Conservation (phyloP, 2,888 invertebrate genomes). For the Caenorhabditis sp. region DNA sequence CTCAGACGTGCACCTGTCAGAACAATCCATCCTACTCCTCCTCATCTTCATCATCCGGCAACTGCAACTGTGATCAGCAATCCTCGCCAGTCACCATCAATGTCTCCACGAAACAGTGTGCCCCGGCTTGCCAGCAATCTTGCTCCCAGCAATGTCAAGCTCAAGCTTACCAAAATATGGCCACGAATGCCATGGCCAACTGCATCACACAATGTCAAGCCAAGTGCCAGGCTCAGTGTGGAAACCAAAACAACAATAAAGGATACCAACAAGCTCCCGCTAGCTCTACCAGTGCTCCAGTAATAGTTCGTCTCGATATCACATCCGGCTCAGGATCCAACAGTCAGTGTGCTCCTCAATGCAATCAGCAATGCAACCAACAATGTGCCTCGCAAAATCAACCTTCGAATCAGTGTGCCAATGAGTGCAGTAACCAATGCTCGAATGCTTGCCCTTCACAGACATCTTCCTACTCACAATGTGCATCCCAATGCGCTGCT, state of each 20-base stretch:
- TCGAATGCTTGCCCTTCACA: conserved; percentile 38
- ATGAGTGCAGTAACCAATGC: conserved; percentile 55
- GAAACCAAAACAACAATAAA: conserved; percentile 9
- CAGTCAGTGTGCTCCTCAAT: conserved; percentile 51
- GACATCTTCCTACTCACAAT: conserved; percentile 26
- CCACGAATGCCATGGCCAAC: conserved; percentile 46
- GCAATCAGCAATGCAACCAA: conserved; percentile 58
- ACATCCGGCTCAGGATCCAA: conserved; percentile 29
- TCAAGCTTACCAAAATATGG: conserved; percentile 45
- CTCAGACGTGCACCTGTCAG: conserved; percentile 48
- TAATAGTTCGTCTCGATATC: conserved; percentile 51
- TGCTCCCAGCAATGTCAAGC: conserved; percentile 60
- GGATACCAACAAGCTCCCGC: conserved; percentile 25
- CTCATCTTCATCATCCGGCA: not conserved
- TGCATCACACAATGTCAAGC: conserved; percentile 59
- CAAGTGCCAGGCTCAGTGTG: conserved; percentile 55
- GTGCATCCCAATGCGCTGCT: conserved; percentile 54
- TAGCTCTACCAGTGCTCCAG: conserved; percentile 39
- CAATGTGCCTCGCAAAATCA: conserved; percentile 52
- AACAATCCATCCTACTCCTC: conserved; percentile 31
- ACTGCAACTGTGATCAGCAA: conserved; percentile 48
- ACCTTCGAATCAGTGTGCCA: conserved; percentile 43
- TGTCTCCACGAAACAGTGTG: conserved; percentile 56
- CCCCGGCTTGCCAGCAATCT: conserved; percentile 59
- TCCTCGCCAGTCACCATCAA: conserved; percentile 51